Evolutionary conservation across 2,113 vertebrate species (phyloP), one percentile per base, ranked within the genome.

Genomic region (Ochotona curzoniae): DNA sequence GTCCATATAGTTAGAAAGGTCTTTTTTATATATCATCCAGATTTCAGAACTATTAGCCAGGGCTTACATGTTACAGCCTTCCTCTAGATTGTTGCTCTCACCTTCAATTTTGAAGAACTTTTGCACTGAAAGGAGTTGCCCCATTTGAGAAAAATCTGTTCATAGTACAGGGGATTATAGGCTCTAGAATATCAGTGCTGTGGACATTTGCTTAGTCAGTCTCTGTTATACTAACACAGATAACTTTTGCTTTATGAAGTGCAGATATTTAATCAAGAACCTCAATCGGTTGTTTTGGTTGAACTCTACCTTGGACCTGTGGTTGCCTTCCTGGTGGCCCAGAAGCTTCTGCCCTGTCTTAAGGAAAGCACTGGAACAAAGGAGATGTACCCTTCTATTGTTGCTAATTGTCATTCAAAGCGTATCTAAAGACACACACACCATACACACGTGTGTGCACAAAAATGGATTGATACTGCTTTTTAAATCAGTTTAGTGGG

Each of bases 401-500:
- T 81, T 13, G 21, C 18, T 78, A 20, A 26, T 49, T 25, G 17
- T 23, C 9, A 32, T 92, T 78, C 38, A 91, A 35, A 91, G 17
- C 60, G 7, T 54, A 1, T 67, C 25, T 73, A 30, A 67, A 61
- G n/a, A 47, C 2, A 64, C 7, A 8, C 1, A 49, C 12, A 76
- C 64, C 5, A 20, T 5, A 61, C 1, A 15, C 26, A 79, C 26
- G 38, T 44, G 38, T 44, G 38, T 44, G 38, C 38, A 44, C 38
- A 44, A 44, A 73, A 5, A 87, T 8, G n/a, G 8, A 70, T 0
- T 13, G 8, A 81, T 4, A 4, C 12, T 17, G 83, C 21, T 78
- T 78, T 74, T 88, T 66, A 61, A 87, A 91, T 87, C 75, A 70
- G 32, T 63, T 82, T 76, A 66, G n/a, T n/a, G 10, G 35, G 25